phyloP scores from a whole-genome alignment of 1,140 invertebrate species.

The Drosophila orena region DNA sequence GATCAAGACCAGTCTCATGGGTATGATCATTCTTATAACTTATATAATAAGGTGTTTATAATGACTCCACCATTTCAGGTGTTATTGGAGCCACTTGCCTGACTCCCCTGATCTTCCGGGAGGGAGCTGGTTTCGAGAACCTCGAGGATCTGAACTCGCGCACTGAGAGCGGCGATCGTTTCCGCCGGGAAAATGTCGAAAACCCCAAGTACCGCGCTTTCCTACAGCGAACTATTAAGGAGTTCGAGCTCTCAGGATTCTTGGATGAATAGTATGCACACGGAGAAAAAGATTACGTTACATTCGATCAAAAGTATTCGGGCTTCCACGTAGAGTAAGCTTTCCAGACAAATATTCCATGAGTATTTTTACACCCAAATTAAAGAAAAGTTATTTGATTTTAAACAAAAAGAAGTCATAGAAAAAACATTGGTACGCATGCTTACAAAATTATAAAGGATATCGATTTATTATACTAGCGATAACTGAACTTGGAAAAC shows the following conservation, averaged over 20 bases:
- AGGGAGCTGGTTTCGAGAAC: slow-evolving; percentile 64
- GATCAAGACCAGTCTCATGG: slow-evolving; percentile 77
- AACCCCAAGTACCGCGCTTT: slow-evolving; percentile 81
- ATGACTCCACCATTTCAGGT: slow-evolving; percentile 33
- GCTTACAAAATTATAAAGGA: too few species aligned
- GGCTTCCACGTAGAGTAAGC: slow-evolving; percentile 33
- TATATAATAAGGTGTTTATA: neutral
- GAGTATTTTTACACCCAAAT: slow-evolving; percentile 21
- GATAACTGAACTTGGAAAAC: too few species aligned
- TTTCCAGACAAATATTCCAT: neutral
- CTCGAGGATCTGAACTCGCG: slow-evolving; percentile 72
- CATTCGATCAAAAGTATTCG: slow-evolving; percentile 23
- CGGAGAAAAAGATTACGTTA: neutral
- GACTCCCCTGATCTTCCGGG: slow-evolving; percentile 77
- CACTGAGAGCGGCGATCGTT: slow-evolving; percentile 69
- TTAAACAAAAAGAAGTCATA: neutral
- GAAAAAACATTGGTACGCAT: neutral
- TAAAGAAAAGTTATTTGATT: neutral
- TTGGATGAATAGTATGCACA: slow-evolving; percentile 59
- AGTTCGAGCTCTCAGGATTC: slow-evolving; percentile 79
- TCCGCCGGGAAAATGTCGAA: slow-evolving; percentile 75
- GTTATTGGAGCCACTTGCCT: slow-evolving; percentile 82
- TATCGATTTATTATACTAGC: too few species aligned
- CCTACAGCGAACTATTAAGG: slow-evolving; percentile 77
- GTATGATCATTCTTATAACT: slow-evolving; percentile 21